A percentile compares a stretch with the other conserved stretches of the same genome.
These are phyloP conservation scores for Nephrocerus scutellatus DNA, from an alignment of 2,888 invertebrate genomes.

Conservation along the genomic window DNA sequence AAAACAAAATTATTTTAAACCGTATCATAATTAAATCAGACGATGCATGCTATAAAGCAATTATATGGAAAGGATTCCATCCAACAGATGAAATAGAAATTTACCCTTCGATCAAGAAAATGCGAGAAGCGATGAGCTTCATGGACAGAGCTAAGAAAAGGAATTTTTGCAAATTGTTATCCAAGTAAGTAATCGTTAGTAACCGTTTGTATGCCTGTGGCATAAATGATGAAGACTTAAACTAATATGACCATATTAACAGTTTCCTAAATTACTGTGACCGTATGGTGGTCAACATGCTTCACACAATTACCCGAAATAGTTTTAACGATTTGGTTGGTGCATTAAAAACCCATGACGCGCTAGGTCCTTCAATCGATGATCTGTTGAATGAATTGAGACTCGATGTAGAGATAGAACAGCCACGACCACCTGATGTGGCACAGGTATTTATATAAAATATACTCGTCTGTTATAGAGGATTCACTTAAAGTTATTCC, in stretches of 20 bases:
- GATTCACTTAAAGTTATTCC: background rate
- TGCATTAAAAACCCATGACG: conserved; percentile 52
- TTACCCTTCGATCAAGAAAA: conserved; percentile 53
- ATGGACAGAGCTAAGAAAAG: conserved; percentile 81
- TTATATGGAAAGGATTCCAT: conserved; percentile 69
- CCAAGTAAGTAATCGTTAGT: conserved; percentile 53
- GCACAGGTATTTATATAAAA: conserved; percentile 44
- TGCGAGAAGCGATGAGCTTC: conserved; percentile 70
- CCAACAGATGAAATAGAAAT: conserved; percentile 58
- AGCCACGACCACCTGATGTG: conserved; percentile 42
- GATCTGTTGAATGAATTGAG: conserved; percentile 44
- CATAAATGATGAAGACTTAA: background rate
- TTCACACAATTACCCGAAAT: conserved; percentile 58
- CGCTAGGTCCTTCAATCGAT: conserved; percentile 50
- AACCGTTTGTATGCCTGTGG: background rate
- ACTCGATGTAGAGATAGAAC: conserved; percentile 52
- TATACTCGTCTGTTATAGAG: background rate
- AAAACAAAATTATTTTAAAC: conserved; percentile 29
- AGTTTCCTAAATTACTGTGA: conserved; percentile 68
- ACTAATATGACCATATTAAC: conserved; percentile 24
- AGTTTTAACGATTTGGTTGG: conserved; percentile 56
- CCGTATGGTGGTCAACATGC: conserved; percentile 63
- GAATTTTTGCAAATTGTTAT: conserved; percentile 69
- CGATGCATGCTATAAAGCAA: conserved; percentile 67
- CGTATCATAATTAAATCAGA: conserved; percentile 25